phyloP scores from a whole-genome alignment of 2,113 vertebrate species.

The Macquaria australasica region DNA sequence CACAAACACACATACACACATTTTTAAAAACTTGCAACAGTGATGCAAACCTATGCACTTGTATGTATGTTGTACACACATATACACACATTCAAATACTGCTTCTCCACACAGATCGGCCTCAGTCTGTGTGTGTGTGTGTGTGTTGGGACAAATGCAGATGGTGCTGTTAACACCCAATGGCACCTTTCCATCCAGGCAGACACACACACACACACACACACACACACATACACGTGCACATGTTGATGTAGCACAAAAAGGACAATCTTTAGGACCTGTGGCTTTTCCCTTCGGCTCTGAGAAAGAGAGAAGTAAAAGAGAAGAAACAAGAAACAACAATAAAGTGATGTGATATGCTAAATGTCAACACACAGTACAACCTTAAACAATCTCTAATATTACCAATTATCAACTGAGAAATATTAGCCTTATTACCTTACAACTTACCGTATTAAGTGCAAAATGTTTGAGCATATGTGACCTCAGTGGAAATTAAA shows the following conservation, averaged over 20 bases:
- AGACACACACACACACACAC: slow-evolving; percentile 18
- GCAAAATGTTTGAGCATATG: too few species aligned
- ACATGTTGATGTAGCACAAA: slow-evolving; percentile 16
- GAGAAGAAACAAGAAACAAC: background rate
- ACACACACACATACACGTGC: slow-evolving; percentile 23
- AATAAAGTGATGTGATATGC: background rate
- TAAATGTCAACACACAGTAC: background rate
- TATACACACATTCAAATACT: background rate
- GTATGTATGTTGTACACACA: background rate
- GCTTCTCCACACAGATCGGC: slow-evolving; percentile 29
- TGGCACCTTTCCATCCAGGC: slow-evolving; percentile 31
- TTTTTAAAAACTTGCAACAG: slow-evolving; percentile 7
- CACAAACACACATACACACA: background rate
- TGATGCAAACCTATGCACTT: slow-evolving; percentile 8
- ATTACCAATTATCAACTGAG: background rate
- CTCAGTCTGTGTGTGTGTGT: background rate
- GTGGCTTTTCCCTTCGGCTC: background rate
- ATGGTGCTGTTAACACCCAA: slow-evolving; percentile 44
- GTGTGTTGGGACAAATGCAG: slow-evolving; percentile 30
- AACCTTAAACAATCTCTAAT: background rate
- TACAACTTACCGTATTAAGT: background rate
- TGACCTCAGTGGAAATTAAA: background rate
- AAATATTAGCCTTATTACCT: background rate
- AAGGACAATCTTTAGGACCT: background rate
- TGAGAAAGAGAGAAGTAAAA: background rate